Evolutionary conservation across 2,113 vertebrate genomes (phyloP), one percentile per base, ranked within the genome.

Genomic region (Genyomyrus donnyi): DNA sequence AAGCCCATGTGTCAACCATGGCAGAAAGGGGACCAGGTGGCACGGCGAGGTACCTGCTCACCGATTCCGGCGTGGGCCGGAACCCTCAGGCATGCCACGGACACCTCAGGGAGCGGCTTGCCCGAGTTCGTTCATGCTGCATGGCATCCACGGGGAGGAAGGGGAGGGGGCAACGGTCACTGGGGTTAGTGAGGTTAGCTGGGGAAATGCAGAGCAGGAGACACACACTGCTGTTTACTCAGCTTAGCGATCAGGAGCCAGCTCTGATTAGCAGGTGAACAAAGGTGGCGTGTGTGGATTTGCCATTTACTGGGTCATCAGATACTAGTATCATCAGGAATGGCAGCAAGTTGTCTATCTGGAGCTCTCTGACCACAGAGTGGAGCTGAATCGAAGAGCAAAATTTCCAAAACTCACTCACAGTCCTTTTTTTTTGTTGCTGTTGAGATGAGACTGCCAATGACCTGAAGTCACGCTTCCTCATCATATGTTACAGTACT

Each of bases 71-170:
- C 93, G 91, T 93, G 93, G 92, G 93, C 95, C 92, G 94, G 93
- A 93, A 93, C 95, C 93, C 94, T 93, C 92, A 95, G 93, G 91
- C 93, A 94, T 92, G 93, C 93, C 92, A 93, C 93, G 92, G 94
- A 94, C 92, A 93, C 94, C 52, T 92, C 92, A 92, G 90, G 92
- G 49, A 92, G 92, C 0, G 95, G 93, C 90, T 90, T 92, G 88
- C 88, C 92, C 91, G 92, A 93, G 10, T 27, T 46, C 2, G 31
- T 15, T n/a, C 48, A 46, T 15, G 31, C 48, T 66, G 92, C 93
- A 92, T 91, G 83, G 85, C 88, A 89, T 24, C 89, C 77, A 31
- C 87, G 90, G 89, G 80, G 85, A 90, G 19, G 70, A 17, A 42
- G 21, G 80, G 19, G 42, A 10, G 15, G 45, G 56, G 74, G 39